Percentiles rank a stretch among this genome's conserved stretches.
phyloP scores from a whole-genome alignment of 2,888 invertebrate species.

The Cenopis cana region DNA sequence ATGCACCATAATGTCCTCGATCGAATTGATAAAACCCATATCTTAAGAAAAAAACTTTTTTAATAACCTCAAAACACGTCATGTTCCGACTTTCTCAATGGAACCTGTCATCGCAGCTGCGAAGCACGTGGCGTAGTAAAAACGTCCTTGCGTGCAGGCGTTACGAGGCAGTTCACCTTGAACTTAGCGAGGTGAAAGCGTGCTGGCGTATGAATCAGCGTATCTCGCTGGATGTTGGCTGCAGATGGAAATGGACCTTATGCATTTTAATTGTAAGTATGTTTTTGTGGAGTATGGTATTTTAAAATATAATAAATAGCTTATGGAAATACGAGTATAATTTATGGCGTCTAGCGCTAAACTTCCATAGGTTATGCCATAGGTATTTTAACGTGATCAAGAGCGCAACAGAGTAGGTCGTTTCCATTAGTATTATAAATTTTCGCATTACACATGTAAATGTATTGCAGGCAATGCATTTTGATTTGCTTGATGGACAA shows the following conservation, averaged over 20 bases:
- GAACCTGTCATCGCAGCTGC: slow-evolving; percentile 43
- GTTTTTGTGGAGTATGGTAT: neutral
- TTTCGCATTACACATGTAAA: no score
- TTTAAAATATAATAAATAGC: neutral
- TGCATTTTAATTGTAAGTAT: neutral
- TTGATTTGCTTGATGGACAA: no score
- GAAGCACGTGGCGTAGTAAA: slow-evolving; percentile 47
- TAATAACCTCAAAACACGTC: slow-evolving; percentile 19
- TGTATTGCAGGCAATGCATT: no score
- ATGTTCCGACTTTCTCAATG: slow-evolving; percentile 32
- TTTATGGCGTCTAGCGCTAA: neutral
- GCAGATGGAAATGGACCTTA: slow-evolving; percentile 3
- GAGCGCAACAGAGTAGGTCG: no score
- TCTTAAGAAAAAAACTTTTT: slow-evolving; percentile 15
- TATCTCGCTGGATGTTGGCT: slow-evolving; percentile 32
- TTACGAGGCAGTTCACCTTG: slow-evolving; percentile 54
- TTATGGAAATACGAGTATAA: no score
- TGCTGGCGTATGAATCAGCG: slow-evolving; percentile 45
- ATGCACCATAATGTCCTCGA: neutral
- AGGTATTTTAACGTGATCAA: no score
- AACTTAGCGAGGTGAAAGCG: slow-evolving; percentile 63
- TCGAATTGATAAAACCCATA: slow-evolving; percentile 15
- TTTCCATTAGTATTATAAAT: no score
- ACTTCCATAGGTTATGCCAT: no score
- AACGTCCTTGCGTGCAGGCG: slow-evolving; percentile 50